A percentile compares a stretch with the other conserved stretches of the same genome.
phyloP scores from a whole-genome alignment of 2,113 vertebrate genomes.

The Oceanodroma tethys region DNA sequence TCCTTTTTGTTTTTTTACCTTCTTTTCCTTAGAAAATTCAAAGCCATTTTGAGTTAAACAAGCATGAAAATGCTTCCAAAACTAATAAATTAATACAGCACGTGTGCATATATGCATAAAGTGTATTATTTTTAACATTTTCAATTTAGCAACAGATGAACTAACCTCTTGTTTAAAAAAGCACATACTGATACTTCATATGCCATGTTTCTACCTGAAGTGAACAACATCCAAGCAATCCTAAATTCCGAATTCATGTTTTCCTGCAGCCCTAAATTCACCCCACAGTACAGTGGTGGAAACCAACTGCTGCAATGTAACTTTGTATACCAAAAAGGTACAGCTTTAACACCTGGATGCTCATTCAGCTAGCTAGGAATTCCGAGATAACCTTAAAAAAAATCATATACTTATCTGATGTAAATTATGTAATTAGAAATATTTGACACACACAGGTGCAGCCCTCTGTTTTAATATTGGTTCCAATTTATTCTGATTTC shows the following conservation, averaged over 20 bases:
- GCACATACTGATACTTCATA: neutral
- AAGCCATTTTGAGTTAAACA: slow-evolving; percentile 66
- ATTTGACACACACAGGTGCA: neutral
- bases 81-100: slow-evolving; percentile 49
- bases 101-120: neutral
- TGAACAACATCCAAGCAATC: neutral
- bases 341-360: neutral
- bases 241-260: neutral
- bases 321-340: neutral
- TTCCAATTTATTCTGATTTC: neutral
- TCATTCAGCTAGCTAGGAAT: neutral
- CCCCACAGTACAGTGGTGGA: neutral
- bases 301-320: neutral
- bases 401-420: neutral
- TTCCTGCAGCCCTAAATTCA: neutral
- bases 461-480: neutral
- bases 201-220: neutral
- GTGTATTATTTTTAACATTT: slow-evolving; percentile 41
- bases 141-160: slow-evolving; percentile 28
- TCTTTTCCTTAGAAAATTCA: slow-evolving; percentile 41
- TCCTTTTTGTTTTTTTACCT: neutral
- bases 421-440: neutral
- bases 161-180: neutral
- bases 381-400: neutral
- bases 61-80: slow-evolving; percentile 68